These are phyloP conservation scores for Pipra filicauda DNA, from an alignment of 2,113 vertebrate genomes.

Conservation along the genomic window DNA sequence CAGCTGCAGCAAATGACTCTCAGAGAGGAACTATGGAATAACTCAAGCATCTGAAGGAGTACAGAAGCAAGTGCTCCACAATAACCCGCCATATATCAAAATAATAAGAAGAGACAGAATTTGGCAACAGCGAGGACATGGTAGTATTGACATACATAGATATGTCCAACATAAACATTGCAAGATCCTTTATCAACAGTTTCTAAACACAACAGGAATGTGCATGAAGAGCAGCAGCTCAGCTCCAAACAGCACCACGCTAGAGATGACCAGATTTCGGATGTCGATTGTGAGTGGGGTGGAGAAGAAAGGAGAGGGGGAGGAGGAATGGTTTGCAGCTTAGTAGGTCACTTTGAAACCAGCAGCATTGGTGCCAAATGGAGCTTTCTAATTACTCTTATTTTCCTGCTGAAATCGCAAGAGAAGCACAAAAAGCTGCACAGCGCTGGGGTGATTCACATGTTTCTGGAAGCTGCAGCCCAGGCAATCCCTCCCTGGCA, in stretches of 20 bases:
- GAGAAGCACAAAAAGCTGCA: constrained; percentile 61
- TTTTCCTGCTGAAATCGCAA: constrained; percentile 70
- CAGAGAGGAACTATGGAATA: constrained; percentile 41
- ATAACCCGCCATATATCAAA: constrained; percentile 54
- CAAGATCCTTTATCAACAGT: constrained; percentile 44
- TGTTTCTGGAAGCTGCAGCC: constrained; percentile 67
- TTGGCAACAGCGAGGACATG: constrained; percentile 13
- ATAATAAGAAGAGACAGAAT: constrained; percentile 50
- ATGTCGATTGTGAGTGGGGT: background rate
- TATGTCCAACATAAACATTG: constrained; percentile 62
- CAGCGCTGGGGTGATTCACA: constrained; percentile 26
- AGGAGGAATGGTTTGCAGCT: background rate
- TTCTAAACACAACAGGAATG: constrained; percentile 62
- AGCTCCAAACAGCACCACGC: background rate
- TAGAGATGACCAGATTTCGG: background rate
- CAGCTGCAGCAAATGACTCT: constrained; percentile 44
- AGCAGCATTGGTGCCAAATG: constrained; percentile 50
- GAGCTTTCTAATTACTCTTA: constrained; percentile 58
- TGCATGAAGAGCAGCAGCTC: constrained; percentile 31
- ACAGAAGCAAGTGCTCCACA: constrained; percentile 66
- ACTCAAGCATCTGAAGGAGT: constrained; percentile 57
- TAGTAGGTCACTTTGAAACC: constrained; percentile 63
- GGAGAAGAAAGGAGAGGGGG: background rate
- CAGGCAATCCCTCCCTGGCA: constrained; percentile 47
- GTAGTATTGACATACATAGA: constrained; percentile 36